Conservation (phyloP, 1,140 invertebrate genomes). For the Periplaneta americana region DNA sequence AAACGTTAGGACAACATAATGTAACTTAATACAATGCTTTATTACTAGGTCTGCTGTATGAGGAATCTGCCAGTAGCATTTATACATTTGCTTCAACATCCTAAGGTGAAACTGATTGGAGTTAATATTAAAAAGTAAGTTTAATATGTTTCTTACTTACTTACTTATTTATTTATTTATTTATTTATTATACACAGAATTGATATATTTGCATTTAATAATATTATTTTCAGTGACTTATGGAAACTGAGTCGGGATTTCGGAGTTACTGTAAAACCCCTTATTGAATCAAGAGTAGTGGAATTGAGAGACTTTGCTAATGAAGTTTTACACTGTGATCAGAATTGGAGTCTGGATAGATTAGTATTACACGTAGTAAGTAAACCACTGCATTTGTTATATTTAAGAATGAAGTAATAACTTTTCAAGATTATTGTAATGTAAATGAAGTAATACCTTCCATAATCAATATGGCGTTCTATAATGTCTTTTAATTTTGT, state of each 20-base stretch:
- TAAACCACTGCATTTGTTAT: slow-evolving; percentile 8
- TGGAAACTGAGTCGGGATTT: slow-evolving; percentile 57
- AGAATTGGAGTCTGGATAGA: slow-evolving; percentile 54
- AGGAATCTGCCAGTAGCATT: slow-evolving; percentile 50
- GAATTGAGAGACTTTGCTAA: slow-evolving; percentile 53
- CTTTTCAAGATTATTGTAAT: no score
- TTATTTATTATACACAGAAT: not conserved
- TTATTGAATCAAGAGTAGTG: slow-evolving; percentile 51
- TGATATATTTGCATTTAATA: no score
- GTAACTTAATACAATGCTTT: slow-evolving; percentile 1
- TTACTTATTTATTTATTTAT: not conserved
- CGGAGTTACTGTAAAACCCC: slow-evolving; percentile 40
- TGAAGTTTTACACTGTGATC: slow-evolving; percentile 40
- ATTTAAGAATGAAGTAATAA: no score
- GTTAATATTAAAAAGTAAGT: slow-evolving; percentile 58
- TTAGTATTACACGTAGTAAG: slow-evolving; percentile 50
- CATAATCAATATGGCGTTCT: no score
- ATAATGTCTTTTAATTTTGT: no score
- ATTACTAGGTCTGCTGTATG: slow-evolving; percentile 28
- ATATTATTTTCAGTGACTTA: slow-evolving; percentile 50
- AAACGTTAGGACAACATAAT: no score
- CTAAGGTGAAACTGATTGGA: slow-evolving; percentile 51
- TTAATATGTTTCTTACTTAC: not conserved
- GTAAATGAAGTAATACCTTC: no score
- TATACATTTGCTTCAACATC: slow-evolving; percentile 45